Evolutionary conservation across 2,888 invertebrate genomes (phyloP).

Genomic region (Helobdella robusta): DNA sequence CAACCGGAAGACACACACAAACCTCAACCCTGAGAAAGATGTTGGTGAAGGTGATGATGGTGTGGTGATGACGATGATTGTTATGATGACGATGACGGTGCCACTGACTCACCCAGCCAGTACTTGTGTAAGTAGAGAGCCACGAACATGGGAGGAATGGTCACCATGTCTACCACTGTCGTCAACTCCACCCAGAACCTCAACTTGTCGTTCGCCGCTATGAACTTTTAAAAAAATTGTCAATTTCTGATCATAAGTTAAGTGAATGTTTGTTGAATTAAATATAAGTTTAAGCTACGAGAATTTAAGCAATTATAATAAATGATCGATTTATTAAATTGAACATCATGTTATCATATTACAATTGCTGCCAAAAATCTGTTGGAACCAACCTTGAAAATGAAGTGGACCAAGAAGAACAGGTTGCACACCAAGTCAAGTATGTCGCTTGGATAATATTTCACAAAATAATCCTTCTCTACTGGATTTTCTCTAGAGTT

Average conservation of each 20-base stretch:
- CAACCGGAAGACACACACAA: slow-evolving; percentile 8
- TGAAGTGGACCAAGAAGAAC: slow-evolving; percentile 13
- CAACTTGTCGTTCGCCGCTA: slow-evolving; percentile 18
- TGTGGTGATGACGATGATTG: too few relatives aligned
- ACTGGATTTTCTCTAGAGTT: too few relatives aligned
- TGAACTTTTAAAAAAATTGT: background rate
- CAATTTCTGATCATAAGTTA: background rate
- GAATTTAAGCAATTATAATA: too few relatives aligned
- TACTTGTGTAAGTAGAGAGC: background rate
- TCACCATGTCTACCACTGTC: slow-evolving; percentile 17
- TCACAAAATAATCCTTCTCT: too few relatives aligned
- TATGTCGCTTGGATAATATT: too few relatives aligned
- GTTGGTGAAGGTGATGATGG: too few relatives aligned
- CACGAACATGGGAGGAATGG: slow-evolving; percentile 16
- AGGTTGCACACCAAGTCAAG: slow-evolving; percentile 14
- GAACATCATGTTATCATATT: background rate
- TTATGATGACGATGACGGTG: too few relatives aligned
- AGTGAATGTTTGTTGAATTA: background rate
- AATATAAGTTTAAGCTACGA: background rate
- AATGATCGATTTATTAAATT: too few relatives aligned
- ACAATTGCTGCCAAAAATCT: background rate
- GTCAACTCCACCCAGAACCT: slow-evolving; percentile 11
- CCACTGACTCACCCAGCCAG: slow-evolving; percentile 22
- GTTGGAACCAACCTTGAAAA: slow-evolving; percentile 5
- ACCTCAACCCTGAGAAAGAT: slow-evolving; percentile 21